phyloP scores from a whole-genome alignment of 2,113 vertebrate species.

The Petroica traversi region DNA sequence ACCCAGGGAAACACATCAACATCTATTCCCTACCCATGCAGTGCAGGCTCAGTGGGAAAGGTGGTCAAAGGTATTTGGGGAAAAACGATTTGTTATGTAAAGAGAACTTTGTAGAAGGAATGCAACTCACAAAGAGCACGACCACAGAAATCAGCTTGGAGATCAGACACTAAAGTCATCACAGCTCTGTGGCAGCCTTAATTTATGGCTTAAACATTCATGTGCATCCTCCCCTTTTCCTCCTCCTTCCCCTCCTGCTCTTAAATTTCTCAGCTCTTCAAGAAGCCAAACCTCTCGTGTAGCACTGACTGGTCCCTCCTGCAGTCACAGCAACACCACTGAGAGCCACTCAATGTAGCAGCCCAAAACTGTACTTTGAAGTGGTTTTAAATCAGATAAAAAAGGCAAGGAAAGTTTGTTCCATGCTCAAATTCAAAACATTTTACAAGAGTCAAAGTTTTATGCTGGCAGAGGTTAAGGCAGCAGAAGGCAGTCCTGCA shows the following conservation, averaged over 20 bases:
- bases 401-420: background rate
- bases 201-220: background rate
- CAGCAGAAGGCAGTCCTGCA: background rate
- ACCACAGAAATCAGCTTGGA: background rate
- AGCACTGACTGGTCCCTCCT: background rate
- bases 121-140: background rate
- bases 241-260: background rate
- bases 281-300: background rate
- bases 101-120: background rate
- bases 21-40: rapidly evolving
- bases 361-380: background rate
- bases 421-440: background rate
- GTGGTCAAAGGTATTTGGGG: background rate
- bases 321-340: rapidly evolving
- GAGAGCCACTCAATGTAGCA: background rate
- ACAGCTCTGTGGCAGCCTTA: background rate
- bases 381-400: background rate
- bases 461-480: background rate
- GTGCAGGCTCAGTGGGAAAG: background rate
- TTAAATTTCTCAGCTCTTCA: background rate
- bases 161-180: background rate
- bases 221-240: background rate
- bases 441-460: background rate
- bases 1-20: background rate
- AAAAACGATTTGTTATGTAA: rapidly evolving